Base-by-base conservation (phyloP, 2,113 vertebrate genomes). In the Nibea albiflora region DNA sequence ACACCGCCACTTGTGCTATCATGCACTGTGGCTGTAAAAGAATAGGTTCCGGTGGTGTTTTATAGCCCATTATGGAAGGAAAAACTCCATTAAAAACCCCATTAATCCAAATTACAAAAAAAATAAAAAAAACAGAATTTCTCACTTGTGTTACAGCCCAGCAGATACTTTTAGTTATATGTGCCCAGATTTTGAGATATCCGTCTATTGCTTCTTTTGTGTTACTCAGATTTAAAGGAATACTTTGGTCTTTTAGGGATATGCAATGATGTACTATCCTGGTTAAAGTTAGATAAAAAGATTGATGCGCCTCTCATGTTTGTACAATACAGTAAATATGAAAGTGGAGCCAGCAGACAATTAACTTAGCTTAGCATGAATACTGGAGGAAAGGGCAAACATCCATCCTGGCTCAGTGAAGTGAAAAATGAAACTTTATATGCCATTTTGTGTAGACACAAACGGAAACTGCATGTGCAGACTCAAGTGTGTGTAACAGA, bases 31-130 rank as follows among this genome's bases (percentile, higher is more conserved):
- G 39, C 60, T 1, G 6, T 69, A 17, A 64, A 56, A 47, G 62
- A 83, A 79, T 47, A 39, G 73, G 53, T 72, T 60, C 57, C 15
- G 53, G 19, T 39, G 26, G 73, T 73, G 15, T 84, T 84, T 90
- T 82, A 79, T 58, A 62, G 84, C 54, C 35, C 20, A 70, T 74
- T 83, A 70, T 79, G 28, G 63, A 72, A 44, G 49, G 15, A 61
- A 81, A 57, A 26, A 16, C 14, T n/a, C 3, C 24, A 15, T 16
- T 16, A 28, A 56, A 57, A 57, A 16, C 14, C 62, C 52, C n/a
- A n/a, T 75, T 47, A 19, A 28, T 60, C 2, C 6, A 19, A 78
- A 78, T 66, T 11, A 35, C 31, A 62, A 71, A 75, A 54, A 62
- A 75, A 53, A n/a, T n/a, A n/a, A n/a, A 71, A 75, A 53, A 52